Evolutionary conservation across 2,888 invertebrate genomes (phyloP), one percentile per base, ranked within the genome.

Genomic region (Microctonus brassicae): DNA sequence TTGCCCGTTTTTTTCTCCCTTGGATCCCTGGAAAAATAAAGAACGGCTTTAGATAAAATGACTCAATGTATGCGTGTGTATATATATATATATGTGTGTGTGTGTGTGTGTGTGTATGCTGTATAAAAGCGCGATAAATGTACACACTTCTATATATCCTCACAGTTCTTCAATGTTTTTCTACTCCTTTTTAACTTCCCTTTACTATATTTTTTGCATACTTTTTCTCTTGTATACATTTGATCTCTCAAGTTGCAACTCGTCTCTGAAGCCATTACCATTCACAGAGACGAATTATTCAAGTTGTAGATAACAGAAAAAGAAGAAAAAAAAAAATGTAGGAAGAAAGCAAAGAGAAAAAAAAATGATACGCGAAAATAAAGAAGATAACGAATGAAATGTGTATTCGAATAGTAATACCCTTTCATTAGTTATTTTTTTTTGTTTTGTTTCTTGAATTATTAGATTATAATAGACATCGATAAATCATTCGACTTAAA

Each of bases 1-100:
- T 91, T 94, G 93, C 93, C 94, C 93, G 92, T 91, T 92, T 94
- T 94, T 94, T 93, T 94, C 93, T 93, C 94, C 93, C 93, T 93
- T 93, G 92, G 93, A 91, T 93, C 93, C 93, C 94, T 93, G 90
- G 33, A 86, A 87, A 75, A 5, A 78, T 70, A 73, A 78, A 82
- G 62, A 73, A 53, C n/a, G 53, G 68, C 55, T 69, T 53, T 64
- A 71, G 72, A 72, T 52, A 57, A 52, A 36, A 64, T 7, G 17
- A 17, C 0, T n/a, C 2, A 57, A 26, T 0, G 20, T 36, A 63
- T 57, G 34, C 66, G 9, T 57, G 10, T 55, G 3, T 55, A 20
- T 7, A 53, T 24, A n/a, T 24, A 53, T 22, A 17, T 24, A n/a
- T 24, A 13, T 24, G 9, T 57, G 10, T 26, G 58, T 62, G 65